A percentile compares a stretch with the other conserved stretches of the same genome.
These are phyloP conservation scores for Lutjanus campechanus DNA, from an alignment of 2,797 vertebrate species.

Conservation along the genomic window DNA sequence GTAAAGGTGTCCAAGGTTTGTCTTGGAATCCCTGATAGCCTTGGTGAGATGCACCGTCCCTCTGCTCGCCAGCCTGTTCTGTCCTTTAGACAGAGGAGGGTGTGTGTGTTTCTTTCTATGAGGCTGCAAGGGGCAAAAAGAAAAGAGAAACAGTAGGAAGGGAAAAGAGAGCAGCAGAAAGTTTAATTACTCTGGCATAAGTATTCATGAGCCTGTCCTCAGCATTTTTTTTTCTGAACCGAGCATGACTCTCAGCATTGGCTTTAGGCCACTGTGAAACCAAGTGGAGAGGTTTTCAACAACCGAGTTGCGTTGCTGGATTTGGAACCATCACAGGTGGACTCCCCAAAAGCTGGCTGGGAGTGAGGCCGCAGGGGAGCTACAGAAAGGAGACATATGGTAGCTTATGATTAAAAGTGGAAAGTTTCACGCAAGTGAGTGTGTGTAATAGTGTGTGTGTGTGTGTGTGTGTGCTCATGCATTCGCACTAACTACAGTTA, in stretches of 20 bases:
- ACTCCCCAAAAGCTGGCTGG: constrained; percentile 61
- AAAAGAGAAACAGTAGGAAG: constrained; percentile 33
- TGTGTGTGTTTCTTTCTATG: constrained; percentile 13
- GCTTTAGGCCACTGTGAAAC: constrained; percentile 57
- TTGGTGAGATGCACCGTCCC: constrained; percentile 40
- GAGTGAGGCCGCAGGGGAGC: constrained; percentile 58
- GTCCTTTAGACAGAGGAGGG: constrained; percentile 36
- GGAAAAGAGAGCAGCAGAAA: constrained; percentile 43
- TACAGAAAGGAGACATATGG: constrained; percentile 71
- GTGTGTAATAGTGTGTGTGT: neutral
- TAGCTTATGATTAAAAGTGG: constrained; percentile 76
- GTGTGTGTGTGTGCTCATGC: constrained; percentile 8
- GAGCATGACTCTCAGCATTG: constrained; percentile 51
- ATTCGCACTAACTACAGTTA: constrained; percentile 5
- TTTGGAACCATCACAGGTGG: constrained; percentile 66
- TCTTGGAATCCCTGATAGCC: constrained; percentile 56
- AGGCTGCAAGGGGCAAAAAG: constrained; percentile 21
- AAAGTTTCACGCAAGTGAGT: constrained; percentile 46
- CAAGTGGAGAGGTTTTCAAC: constrained; percentile 45
- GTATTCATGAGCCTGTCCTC: constrained; percentile 73
- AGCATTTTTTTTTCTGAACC: constrained; percentile 27
- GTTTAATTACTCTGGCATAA: constrained; percentile 76
- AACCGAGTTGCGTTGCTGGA: constrained; percentile 39
- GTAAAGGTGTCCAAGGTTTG: constrained; percentile 65
- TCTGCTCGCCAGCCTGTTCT: constrained; percentile 57